Evolutionary conservation across 2,888 invertebrate genomes (phyloP).

Genomic region (Sipha maydis): DNA sequence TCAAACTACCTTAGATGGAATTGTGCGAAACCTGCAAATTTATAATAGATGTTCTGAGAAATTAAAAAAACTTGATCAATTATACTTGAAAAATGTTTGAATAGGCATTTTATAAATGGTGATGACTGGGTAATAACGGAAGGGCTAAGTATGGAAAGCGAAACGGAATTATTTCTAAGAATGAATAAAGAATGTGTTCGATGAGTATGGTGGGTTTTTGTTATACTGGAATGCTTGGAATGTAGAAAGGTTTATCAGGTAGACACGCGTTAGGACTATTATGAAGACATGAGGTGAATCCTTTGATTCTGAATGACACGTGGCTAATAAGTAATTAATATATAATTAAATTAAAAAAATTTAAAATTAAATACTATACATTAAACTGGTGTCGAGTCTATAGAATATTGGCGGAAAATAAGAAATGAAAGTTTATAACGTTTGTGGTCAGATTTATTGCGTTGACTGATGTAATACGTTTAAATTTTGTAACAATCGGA

Average conservation of each 20-base stretch:
- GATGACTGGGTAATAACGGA: conserved; percentile 57
- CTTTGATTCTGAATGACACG: conserved; percentile 7
- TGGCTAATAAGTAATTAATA: background rate
- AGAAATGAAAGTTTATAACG: background rate
- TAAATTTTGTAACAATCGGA: background rate
- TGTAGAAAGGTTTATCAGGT: conserved; percentile 20
- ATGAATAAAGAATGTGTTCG: conserved; percentile 43
- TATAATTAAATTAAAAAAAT: too few species aligned
- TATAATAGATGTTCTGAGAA: conserved; percentile 59
- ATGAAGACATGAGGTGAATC: background rate
- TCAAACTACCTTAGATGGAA: conserved; percentile 47
- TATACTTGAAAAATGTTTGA: conserved; percentile 37
- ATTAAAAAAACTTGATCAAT: conserved; percentile 54
- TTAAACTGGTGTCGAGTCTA: background rate
- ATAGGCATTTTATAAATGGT: conserved; percentile 57
- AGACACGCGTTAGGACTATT: background rate
- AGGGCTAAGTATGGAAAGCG: conserved; percentile 59
- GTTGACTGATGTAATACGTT: conserved; percentile 22
- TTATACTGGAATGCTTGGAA: conserved; percentile 50
- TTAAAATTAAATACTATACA: background rate
- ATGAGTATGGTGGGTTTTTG: conserved; percentile 33
- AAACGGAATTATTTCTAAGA: conserved; percentile 58
- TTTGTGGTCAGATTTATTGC: conserved; percentile 2
- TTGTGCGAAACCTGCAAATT: conserved; percentile 43
- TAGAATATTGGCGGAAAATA: background rate